Evolutionary conservation across 2,888 invertebrate species (phyloP).

Genomic region (Sisyra nigra): DNA sequence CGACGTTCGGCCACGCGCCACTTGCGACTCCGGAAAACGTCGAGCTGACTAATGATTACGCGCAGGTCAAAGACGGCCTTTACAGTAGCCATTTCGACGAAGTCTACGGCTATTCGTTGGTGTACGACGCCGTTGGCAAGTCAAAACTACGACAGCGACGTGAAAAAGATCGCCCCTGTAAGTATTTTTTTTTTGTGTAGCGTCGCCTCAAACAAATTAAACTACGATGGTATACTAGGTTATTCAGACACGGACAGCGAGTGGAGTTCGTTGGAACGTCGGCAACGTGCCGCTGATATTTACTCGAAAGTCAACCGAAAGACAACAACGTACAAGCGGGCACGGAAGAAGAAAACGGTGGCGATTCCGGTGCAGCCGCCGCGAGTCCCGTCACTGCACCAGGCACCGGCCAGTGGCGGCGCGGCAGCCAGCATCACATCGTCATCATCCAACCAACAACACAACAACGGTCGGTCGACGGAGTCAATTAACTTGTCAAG

Average conservation of each 20-base stretch:
- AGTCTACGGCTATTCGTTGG: constrained; percentile 49
- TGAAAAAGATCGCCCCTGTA: constrained; percentile 47
- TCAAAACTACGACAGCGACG: constrained; percentile 40
- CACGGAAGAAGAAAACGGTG: constrained; percentile 48
- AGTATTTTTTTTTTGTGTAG: constrained; percentile 17
- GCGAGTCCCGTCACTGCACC: constrained; percentile 47
- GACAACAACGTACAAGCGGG: constrained; percentile 51
- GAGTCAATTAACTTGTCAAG: no score
- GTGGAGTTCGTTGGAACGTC: constrained; percentile 48
- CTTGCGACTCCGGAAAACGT: constrained; percentile 62
- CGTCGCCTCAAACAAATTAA: neutral
- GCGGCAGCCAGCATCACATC: neutral
- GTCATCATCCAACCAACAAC: no score
- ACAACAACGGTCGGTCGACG: no score
- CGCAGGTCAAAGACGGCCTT: constrained; percentile 47
- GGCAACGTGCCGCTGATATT: constrained; percentile 41
- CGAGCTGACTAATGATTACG: constrained; percentile 58
- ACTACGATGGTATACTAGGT: constrained; percentile 22
- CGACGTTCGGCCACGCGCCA: constrained; percentile 48
- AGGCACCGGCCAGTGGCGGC: neutral
- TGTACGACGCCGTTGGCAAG: constrained; percentile 47
- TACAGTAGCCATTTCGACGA: constrained; percentile 36
- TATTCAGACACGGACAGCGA: constrained; percentile 87
- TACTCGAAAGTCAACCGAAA: constrained; percentile 50
- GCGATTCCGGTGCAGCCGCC: constrained; percentile 77